Conservation (phyloP, 2,888 invertebrate species). For the Thereva nobilitata region DNA sequence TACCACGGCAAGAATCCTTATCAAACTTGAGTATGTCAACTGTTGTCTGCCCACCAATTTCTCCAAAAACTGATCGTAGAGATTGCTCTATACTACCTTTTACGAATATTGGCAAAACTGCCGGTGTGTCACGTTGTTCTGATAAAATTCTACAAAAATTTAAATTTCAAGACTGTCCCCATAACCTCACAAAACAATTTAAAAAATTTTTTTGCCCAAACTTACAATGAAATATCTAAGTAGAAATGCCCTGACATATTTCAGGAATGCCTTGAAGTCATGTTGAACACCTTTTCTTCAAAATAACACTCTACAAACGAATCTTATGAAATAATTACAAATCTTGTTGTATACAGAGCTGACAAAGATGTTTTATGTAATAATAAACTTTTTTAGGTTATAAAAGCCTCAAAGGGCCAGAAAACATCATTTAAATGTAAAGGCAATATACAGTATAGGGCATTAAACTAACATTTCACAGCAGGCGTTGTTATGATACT, state of each 20-base stretch:
- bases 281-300: constrained; percentile 1
- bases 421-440: too few species aligned
- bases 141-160: constrained; percentile 58
- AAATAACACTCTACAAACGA: too few species aligned
- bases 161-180: constrained; percentile 12
- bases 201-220: constrained; percentile 44
- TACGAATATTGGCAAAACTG: constrained; percentile 60
- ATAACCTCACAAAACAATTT: background rate
- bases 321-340: too few species aligned
- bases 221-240: constrained; percentile 64
- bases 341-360: too few species aligned
- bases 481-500: too few species aligned
- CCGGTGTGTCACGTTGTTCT: constrained; percentile 50
- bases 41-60: constrained; percentile 60
- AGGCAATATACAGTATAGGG: too few species aligned
- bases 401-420: too few species aligned
- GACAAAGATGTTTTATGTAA: too few species aligned
- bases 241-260: constrained; percentile 60
- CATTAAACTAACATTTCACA: too few species aligned
- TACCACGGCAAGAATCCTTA: constrained; percentile 56
- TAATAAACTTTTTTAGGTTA: too few species aligned
- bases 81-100: constrained; percentile 64
- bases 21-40: constrained; percentile 66
- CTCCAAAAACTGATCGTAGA: constrained; percentile 63
- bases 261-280: constrained; percentile 1